Conservation (phyloP, 1,140 invertebrate species). For the Caenorhabditis tropicalis region DNA sequence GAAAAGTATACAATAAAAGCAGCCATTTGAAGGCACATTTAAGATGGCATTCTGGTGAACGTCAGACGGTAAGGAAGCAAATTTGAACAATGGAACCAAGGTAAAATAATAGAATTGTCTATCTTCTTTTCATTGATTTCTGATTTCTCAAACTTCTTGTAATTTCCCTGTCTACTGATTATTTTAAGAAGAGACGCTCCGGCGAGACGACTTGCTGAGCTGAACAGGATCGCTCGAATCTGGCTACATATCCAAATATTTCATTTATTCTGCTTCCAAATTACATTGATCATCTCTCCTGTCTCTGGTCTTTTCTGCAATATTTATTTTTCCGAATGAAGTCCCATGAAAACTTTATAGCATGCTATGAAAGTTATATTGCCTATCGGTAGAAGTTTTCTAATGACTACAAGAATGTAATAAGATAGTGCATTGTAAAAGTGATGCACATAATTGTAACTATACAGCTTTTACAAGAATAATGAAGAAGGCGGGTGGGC, state of each 20-base stretch:
- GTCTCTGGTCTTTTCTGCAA: neutral
- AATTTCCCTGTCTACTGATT: too few relatives aligned
- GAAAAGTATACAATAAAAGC: slow-evolving; percentile 95
- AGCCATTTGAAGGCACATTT: slow-evolving; percentile 81
- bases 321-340: neutral
- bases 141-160: too few relatives aligned
- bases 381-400: too few relatives aligned
- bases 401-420: too few relatives aligned
- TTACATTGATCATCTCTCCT: neutral
- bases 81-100: neutral
- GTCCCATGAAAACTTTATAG: too few relatives aligned
- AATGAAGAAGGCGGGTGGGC: too few relatives aligned
- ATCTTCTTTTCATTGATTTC: too few relatives aligned
- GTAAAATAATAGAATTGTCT: neutral
- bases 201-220: neutral
- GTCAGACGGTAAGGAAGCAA: slow-evolving; percentile 76
- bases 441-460: too few relatives aligned
- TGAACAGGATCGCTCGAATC: neutral
- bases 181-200: neutral
- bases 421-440: too few relatives aligned
- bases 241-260: neutral
- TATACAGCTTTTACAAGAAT: too few relatives aligned
- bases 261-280: neutral
- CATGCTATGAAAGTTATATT: too few relatives aligned
- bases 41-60: slow-evolving; percentile 76